Conservation (phyloP, 2,888 invertebrate genomes). For the Hyles lineata region DNA sequence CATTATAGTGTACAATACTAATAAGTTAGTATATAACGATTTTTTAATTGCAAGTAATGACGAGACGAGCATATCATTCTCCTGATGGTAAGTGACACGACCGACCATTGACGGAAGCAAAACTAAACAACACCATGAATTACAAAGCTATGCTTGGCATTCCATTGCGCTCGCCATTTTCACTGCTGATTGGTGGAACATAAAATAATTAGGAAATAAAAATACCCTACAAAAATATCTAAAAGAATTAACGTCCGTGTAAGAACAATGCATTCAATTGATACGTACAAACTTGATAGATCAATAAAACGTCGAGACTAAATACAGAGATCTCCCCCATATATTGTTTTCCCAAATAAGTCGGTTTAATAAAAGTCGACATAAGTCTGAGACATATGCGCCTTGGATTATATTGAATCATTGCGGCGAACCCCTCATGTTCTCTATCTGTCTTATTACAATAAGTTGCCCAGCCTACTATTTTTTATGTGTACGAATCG, state of each 20-base stretch:
- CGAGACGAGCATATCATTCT: no score
- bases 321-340: conserved; percentile 46
- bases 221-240: no score
- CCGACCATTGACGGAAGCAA: no score
- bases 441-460: conserved; percentile 50
- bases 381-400: conserved; percentile 73
- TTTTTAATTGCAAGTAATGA: no score
- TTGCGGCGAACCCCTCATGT: conserved; percentile 59
- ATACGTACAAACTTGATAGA: conserved; percentile 36
- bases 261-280: not conserved
- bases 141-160: no score
- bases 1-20: no score
- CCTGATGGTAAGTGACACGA: no score
- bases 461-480: conserved; percentile 27
- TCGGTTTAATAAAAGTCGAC: conserved; percentile 73
- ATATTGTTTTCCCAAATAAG: conserved; percentile 67
- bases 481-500: conserved; percentile 12
- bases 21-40: no score
- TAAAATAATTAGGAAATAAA: no score
- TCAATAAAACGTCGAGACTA: conserved; percentile 40
- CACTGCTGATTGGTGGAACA: no score
- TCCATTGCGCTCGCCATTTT: no score
- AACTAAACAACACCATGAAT: no score
- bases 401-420: conserved; percentile 75
- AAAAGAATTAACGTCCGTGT: not conserved